phyloP scores from a whole-genome alignment of 1,140 invertebrate genomes.

The Metopolophium dirhodum region DNA sequence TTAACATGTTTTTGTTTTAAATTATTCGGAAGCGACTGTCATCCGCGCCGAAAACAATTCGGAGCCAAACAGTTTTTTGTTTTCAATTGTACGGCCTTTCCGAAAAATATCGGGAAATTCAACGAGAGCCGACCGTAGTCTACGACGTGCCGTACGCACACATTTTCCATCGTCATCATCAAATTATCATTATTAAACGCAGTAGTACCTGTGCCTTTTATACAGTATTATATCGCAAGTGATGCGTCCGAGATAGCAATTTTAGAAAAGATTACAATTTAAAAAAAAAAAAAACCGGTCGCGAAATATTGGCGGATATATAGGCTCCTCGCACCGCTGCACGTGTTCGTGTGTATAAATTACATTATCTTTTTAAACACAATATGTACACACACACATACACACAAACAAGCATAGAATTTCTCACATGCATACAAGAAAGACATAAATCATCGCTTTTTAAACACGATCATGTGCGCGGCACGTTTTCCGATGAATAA shows the following conservation, averaged over 20 bases:
- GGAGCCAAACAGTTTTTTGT: background rate
- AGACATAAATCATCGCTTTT: constrained; percentile 19
- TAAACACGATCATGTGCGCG: background rate
- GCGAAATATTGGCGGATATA: background rate
- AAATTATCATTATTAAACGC: background rate
- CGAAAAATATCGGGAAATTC: background rate
- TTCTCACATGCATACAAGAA: background rate
- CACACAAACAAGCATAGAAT: background rate
- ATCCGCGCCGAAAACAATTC: background rate
- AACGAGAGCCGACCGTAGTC: background rate
- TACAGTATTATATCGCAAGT: background rate
- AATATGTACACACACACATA: background rate
- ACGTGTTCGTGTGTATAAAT: background rate
- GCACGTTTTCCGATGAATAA: constrained; percentile 24
- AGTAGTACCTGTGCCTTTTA: too few relatives aligned
- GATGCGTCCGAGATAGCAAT: background rate
- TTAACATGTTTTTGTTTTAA: constrained; percentile 4
- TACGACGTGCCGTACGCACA: background rate
- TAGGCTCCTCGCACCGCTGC: background rate
- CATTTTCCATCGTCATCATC: background rate
- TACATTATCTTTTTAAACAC: background rate
- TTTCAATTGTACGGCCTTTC: background rate
- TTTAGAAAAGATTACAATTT: background rate
- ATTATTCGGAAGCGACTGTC: background rate
- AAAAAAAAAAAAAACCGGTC: background rate